Base-by-base conservation (phyloP, 2,113 vertebrate genomes). In the Elaphurus davidianus region DNA sequence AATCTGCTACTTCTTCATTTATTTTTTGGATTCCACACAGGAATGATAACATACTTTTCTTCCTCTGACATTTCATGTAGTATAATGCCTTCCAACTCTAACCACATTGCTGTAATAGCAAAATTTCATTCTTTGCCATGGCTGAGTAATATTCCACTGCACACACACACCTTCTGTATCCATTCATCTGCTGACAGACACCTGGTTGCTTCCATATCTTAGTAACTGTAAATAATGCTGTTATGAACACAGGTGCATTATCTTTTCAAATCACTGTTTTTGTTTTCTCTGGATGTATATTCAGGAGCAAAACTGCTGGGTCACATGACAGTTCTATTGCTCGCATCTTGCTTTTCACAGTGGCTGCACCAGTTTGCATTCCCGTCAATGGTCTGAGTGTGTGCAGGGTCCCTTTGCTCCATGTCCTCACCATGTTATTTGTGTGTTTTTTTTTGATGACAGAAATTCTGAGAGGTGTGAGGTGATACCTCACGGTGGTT, bases 251-350 rank as follows among this genome's bases (percentile, higher is more conserved):
- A 1, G 27, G 27, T 5, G 76, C 8, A 10, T 30, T 6, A 47
- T 6, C 43, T 10, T 79, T 30, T 47, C 76, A 47, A 17, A 17
- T 19, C 16, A 6, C 1, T 40, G 2, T 10, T 3, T 17, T 8
- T 47, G 76, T 30, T 47, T 47, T 11, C 8, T 79, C 28, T 79
- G 45, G 15, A 28, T 78, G 76, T 30, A 30, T 10, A 2, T 25
- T 43, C 74, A 47, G 74, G 25, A 45, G 43, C 27, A 30, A 5
- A 10, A 0, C 7, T 30, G 43, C 76, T 15, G 7, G 76, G 43
- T 10, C 43, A 47, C 8, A 1, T 0, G 76, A 0, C 0, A 16
- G 43, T 10, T 19, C 27, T 3, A 5, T 0, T 10, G 27, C 0
- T 1, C 19, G 76, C 27, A 10, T 1, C 5, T 1, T 10, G 27